Percentiles rank a stretch among this genome's conserved stretches.
Evolutionary conservation across 1,140 invertebrate species (phyloP).

Genomic region (Drosophila simulans): DNA sequence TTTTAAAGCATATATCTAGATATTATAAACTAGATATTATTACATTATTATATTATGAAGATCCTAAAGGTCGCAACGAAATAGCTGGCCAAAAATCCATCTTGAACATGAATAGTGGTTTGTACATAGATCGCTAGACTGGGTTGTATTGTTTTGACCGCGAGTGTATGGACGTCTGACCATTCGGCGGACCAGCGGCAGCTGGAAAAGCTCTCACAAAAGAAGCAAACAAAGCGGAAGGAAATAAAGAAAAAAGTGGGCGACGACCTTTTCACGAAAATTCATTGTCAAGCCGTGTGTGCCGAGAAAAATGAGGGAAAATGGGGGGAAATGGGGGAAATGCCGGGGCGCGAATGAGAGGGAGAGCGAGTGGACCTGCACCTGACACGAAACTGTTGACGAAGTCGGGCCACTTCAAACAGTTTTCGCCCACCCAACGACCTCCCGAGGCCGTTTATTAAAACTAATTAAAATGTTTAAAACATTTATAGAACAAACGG

Average conservation of each 20-base stretch:
- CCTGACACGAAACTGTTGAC: constrained; percentile 52
- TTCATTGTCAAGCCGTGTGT: constrained; percentile 52
- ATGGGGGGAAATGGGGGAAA: not conserved
- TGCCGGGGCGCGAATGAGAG: not conserved
- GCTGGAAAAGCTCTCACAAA: constrained; percentile 55
- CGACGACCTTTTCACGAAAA: constrained; percentile 59
- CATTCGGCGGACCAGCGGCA: constrained; percentile 44
- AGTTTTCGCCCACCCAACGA: constrained; percentile 9
- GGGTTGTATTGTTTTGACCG: no score
- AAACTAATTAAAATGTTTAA: constrained; percentile 66
- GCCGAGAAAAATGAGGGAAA: constrained; percentile 2
- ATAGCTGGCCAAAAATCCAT: no score
- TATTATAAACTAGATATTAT: no score
- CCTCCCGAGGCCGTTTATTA: constrained; percentile 46
- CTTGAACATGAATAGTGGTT: no score
- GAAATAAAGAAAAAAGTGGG: constrained; percentile 38
- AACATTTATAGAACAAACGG: constrained; percentile 64
- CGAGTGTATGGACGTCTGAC: constrained; percentile 20
- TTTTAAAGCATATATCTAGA: not conserved
- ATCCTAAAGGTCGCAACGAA: no score
- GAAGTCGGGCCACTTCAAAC: constrained; percentile 56
- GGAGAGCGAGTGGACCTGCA: constrained; percentile 11
- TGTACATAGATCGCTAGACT: not conserved
- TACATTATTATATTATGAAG: no score
- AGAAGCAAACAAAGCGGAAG: constrained; percentile 36